phyloP scores from a whole-genome alignment of 2,888 invertebrate species.

The Chymomyza procnemis region DNA sequence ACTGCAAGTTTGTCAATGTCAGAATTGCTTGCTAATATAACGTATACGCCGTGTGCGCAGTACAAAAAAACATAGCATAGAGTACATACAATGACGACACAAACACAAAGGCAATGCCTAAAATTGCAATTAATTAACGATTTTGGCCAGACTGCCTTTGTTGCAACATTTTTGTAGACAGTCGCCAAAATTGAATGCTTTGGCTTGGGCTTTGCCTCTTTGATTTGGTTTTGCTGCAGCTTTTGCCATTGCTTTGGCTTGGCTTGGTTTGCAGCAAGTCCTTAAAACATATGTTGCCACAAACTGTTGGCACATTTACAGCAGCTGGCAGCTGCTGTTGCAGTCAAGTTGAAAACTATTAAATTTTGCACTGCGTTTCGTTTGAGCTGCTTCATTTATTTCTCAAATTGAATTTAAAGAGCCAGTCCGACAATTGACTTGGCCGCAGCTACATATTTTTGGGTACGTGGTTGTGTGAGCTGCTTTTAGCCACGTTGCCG shows the following conservation, averaged over 20 bases:
- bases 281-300: slow-evolving; percentile 43
- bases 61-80: too few relatives aligned
- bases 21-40: background rate
- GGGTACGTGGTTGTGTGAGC: background rate
- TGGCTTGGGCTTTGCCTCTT: background rate
- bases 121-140: slow-evolving; percentile 50
- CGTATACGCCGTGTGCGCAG: background rate
- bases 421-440: slow-evolving; percentile 11
- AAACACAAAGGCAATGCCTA: background rate
- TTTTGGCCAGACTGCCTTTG: slow-evolving; percentile 26
- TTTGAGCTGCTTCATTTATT: slow-evolving; percentile 54
- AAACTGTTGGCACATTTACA: slow-evolving; percentile 43
- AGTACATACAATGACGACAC: too few relatives aligned
- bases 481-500: slow-evolving; percentile 36
- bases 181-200: background rate
- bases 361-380: slow-evolving; percentile 29
- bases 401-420: slow-evolving; percentile 60
- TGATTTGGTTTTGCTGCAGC: background rate
- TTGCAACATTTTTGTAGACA: slow-evolving; percentile 7
- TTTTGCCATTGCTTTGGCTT: background rate
- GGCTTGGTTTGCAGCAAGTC: slow-evolving; percentile 20
- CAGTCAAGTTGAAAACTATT: slow-evolving; percentile 59
- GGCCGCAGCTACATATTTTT: slow-evolving; percentile 5
- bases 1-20: background rate
- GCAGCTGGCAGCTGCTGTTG: slow-evolving; percentile 29